Conservation (phyloP, 1,140 invertebrate genomes). For the Pseudomyrmex flavicornis region DNA sequence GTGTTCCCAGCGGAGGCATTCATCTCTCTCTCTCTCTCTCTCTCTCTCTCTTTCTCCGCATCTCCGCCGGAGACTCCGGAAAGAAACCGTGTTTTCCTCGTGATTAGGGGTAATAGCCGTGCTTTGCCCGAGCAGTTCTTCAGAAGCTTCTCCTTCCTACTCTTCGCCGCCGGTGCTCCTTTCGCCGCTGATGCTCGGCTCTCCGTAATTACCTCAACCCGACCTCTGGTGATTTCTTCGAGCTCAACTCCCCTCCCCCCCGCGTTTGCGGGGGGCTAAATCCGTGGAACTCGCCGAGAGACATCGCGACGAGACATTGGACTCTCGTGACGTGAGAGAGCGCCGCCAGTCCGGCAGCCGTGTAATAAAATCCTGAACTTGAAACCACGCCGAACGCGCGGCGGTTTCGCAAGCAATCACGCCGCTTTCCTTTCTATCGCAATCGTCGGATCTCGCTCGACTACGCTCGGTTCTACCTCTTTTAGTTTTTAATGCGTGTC, state of each 20-base stretch:
- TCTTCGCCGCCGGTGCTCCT: background rate
- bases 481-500: background rate
- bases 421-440: background rate
- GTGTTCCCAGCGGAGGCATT: background rate
- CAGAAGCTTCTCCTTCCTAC: slow-evolving; percentile 13
- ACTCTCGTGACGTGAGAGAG: slow-evolving; percentile 15
- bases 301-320: slow-evolving; percentile 28
- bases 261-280: slow-evolving; percentile 41
- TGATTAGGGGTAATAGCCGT: slow-evolving; percentile 65
- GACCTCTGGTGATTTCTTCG: slow-evolving; percentile 46
- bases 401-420: background rate
- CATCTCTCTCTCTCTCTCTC: background rate
- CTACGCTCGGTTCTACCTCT: too few species aligned
- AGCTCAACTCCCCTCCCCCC: slow-evolving; percentile 15
- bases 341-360: background rate
- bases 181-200: slow-evolving; percentile 5
- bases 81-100: slow-evolving; percentile 53
- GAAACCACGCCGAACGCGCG: slow-evolving; percentile 11
- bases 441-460: background rate
- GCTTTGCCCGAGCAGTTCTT: slow-evolving; percentile 63
- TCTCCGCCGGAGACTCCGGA: slow-evolving; percentile 2
- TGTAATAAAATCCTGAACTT: slow-evolving; percentile 54
- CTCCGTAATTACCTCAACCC: slow-evolving; percentile 60
- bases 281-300: slow-evolving; percentile 15
- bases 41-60: too few species aligned